Base-by-base conservation (phyloP, 2,113 vertebrate genomes). In the Mesitornis unicolor region DNA sequence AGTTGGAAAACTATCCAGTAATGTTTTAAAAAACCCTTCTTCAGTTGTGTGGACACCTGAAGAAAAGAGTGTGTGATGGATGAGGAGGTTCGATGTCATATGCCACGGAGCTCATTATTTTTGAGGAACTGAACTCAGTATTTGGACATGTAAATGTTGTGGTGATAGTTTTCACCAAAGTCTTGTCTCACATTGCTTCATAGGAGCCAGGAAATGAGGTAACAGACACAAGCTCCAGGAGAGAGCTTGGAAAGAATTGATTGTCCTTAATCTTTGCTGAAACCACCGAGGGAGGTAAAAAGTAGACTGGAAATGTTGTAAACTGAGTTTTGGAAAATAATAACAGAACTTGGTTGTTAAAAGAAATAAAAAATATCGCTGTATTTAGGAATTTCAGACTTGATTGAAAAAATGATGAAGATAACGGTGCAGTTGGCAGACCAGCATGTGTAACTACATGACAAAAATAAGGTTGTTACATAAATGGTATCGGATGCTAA, bases 171-270 rank as follows among this genome's bases (percentile, higher is more conserved):
- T 93, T 96, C 68, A 95, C 80, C 75, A 22, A 56, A 68, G 56
- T 75, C 28, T 91, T 94, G 88, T 84, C 83, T 95, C 10, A 1
- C 57, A 15, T 87, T 92, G 75, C 86, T 93, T 95, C 90, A 38
- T 84, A 84, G 68, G 85, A 92, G 85, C 85, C 90, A 95, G 92
- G 61, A 97, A 95, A 90, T 96, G 93, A 94, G 92, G 65, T 95
- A 93, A 93, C 77, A 87, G 64, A 76, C 65, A 86, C 47, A 94
- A 75, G 83, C 79, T 96, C 88, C 88, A 90, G 88, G 88, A 81
- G 63, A 64, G 95, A 75, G 85, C 76, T 96, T 94, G 85, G 85
- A 86, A 86, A 84, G 59, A 96, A 86, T 16, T 90, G 79, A 35
- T 92, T 93, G 50, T 84, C 71, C 88, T 90, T 96, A 94, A 87